These are phyloP conservation scores for Synanthedon myopaeformis DNA, from an alignment of 2,888 invertebrate genomes.

Conservation along the genomic window DNA sequence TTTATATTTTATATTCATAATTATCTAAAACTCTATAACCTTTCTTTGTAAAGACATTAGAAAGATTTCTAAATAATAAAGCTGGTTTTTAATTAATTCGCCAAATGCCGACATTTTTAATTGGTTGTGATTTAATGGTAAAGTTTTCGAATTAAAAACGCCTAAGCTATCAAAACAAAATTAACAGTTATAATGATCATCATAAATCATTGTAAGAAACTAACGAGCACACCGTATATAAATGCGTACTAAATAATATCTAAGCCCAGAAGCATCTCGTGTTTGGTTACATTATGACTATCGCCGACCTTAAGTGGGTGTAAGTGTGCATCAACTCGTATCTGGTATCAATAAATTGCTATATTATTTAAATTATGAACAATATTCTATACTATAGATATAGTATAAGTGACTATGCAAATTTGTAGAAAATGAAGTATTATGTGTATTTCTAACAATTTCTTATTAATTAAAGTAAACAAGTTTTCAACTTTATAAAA, in stretches of 20 bases:
- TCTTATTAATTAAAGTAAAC: too few relatives aligned
- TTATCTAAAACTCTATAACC: too few relatives aligned
- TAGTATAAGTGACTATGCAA: too few relatives aligned
- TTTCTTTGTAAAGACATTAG: not conserved
- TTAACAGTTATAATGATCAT: slow-evolving; percentile 33
- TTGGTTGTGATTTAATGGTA: slow-evolving; percentile 21
- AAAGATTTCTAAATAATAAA: not conserved
- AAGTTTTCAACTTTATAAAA: too few relatives aligned
- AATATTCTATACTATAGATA: too few relatives aligned
- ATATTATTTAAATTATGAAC: slow-evolving; percentile 44
- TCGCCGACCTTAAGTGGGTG: slow-evolving; percentile 11
- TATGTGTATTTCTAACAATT: too few relatives aligned
- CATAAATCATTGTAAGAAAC: slow-evolving; percentile 38
- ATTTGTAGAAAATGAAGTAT: too few relatives aligned
- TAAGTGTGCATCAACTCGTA: slow-evolving; percentile 34
- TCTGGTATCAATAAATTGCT: slow-evolving; percentile 39
- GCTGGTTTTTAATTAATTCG: not conserved
- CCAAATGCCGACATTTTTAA: slow-evolving; percentile 15
- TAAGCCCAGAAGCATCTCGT: slow-evolving; percentile 17
- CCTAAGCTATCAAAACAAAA: slow-evolving; percentile 31
- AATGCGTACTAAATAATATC: slow-evolving; percentile 19
- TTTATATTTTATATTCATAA: not conserved
- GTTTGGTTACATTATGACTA: slow-evolving; percentile 12
- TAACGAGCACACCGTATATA: slow-evolving; percentile 28
- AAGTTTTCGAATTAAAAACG: slow-evolving; percentile 29